Percentiles rank a stretch among this genome's conserved stretches.
phyloP scores from a whole-genome alignment of 2,888 invertebrate species.

The Nemoura dubitans region DNA sequence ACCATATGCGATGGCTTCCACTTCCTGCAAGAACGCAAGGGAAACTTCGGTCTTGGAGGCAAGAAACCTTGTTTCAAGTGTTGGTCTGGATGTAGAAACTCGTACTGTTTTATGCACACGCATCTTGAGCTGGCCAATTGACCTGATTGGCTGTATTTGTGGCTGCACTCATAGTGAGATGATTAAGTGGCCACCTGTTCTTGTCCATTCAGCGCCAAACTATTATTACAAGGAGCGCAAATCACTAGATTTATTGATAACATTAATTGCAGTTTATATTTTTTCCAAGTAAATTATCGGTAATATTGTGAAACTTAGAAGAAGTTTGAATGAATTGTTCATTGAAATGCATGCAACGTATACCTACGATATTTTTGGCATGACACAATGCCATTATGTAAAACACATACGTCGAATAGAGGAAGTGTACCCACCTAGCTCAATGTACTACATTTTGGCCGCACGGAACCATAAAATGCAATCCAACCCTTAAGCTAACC shows the following conservation, averaged over 20 bases:
- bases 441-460: neutral
- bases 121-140: neutral
- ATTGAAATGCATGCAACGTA: neutral
- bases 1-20: neutral
- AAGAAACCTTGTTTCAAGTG: neutral
- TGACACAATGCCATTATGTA: neutral
- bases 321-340: neutral
- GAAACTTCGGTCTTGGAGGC: neutral
- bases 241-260: neutral
- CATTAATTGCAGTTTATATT: neutral
- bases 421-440: neutral
- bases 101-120: neutral
- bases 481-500: neutral
- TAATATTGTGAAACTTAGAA: neutral
- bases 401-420: neutral
- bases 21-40: no score
- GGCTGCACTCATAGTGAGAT: neutral
- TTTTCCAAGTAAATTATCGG: neutral
- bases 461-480: neutral
- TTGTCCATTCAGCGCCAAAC: neutral
- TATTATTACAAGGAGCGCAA: neutral
- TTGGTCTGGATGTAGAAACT: neutral
- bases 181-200: neutral
- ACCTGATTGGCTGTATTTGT: neutral
- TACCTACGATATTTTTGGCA: neutral